Conservation (phyloP, 2,888 invertebrate species). For the Drosophila recens region DNA sequence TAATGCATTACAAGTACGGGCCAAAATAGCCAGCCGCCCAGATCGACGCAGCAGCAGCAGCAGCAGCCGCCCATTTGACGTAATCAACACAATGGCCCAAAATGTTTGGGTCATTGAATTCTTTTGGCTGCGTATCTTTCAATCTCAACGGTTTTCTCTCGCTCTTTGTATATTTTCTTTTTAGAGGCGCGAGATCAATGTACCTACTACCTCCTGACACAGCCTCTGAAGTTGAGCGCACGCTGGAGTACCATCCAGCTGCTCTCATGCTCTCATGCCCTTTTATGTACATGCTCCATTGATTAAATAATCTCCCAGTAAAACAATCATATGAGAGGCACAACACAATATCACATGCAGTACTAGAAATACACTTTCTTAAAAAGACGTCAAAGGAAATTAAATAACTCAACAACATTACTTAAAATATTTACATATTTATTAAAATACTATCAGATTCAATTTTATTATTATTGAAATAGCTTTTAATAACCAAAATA, state of each 20-base stretch:
- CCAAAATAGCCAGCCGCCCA: conserved; percentile 63
- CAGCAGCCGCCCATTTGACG: conserved; percentile 65
- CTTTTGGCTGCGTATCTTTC: conserved; percentile 58
- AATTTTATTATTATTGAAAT: no score
- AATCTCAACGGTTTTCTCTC: conserved; percentile 71
- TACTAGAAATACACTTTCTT: conserved; percentile 46
- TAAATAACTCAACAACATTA: no score
- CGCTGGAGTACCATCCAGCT: conserved; percentile 60
- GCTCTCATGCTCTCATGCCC: conserved; percentile 58
- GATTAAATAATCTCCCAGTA: conserved; percentile 71
- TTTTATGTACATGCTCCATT: conserved; percentile 66
- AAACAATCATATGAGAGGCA: conserved; percentile 20
- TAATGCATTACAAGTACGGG: conserved; percentile 70
- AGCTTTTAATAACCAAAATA: no score
- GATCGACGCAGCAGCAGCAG: conserved; percentile 34
- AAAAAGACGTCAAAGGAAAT: no score
- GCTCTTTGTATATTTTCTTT: background rate
- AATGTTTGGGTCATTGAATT: conserved; percentile 79
- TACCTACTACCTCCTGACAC: conserved; percentile 37
- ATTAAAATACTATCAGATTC: no score
- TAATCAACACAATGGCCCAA: conserved; percentile 76
- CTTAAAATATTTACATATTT: no score
- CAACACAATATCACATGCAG: background rate
- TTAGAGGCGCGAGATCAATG: conserved; percentile 67
- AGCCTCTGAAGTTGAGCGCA: conserved; percentile 54